phyloP scores from a whole-genome alignment of 2,888 invertebrate genomes.

The Lasioglossum vierecki region DNA sequence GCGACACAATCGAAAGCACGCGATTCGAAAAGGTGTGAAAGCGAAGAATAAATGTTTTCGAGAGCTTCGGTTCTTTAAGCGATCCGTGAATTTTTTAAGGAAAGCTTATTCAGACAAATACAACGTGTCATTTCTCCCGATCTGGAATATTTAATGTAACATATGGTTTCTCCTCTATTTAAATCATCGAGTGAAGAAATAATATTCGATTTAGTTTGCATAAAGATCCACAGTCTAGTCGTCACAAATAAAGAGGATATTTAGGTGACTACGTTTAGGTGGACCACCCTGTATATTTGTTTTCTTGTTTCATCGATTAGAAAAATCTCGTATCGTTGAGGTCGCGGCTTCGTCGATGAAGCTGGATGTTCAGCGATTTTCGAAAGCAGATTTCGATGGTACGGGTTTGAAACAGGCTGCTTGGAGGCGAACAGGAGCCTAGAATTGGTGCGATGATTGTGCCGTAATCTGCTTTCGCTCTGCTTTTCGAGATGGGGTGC shows the following conservation, averaged over 20 bases:
- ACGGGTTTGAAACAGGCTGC: background rate
- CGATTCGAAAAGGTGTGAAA: background rate
- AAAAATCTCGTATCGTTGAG: background rate
- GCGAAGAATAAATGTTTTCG: background rate
- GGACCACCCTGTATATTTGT: background rate
- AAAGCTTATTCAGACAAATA: background rate
- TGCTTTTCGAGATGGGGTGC: conserved; percentile 69
- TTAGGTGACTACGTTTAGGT: too few relatives aligned
- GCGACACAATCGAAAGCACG: background rate
- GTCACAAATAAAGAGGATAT: too few relatives aligned
- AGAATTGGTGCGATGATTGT: conserved; percentile 78
- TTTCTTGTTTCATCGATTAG: background rate
- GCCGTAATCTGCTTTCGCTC: conserved; percentile 82
- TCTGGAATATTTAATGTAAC: too few relatives aligned
- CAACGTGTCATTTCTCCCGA: too few relatives aligned
- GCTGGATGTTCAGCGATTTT: background rate
- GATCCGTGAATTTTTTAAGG: background rate
- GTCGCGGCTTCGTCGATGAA: background rate
- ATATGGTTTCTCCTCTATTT: too few relatives aligned
- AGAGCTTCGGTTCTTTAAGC: background rate
- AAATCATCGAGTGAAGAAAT: too few relatives aligned
- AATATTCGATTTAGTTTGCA: too few relatives aligned
- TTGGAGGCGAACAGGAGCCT: conserved; percentile 5
- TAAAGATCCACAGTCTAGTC: too few relatives aligned
- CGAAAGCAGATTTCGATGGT: background rate